These are phyloP conservation scores for Cantharis lateralis DNA, from an alignment of 2,888 invertebrate species.

Conservation along the genomic window DNA sequence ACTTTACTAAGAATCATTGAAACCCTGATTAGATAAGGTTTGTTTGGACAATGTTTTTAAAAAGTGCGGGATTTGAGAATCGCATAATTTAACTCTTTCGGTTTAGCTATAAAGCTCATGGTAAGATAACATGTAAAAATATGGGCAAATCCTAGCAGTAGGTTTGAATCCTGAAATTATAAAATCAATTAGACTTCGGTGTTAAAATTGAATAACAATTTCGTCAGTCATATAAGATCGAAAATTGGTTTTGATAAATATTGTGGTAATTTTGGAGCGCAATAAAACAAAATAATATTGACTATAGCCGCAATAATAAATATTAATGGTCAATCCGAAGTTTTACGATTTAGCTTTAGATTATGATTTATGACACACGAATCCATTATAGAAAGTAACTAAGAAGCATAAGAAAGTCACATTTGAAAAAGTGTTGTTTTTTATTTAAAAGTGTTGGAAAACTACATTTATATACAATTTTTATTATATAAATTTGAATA, in stretches of 20 bases:
- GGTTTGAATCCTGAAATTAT: not conserved
- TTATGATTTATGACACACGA: not conserved
- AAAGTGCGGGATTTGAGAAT: too few species aligned
- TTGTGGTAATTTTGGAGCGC: not conserved
- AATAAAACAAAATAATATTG: not conserved
- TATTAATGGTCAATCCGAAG: conserved; percentile 1
- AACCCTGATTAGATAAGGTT: too few species aligned
- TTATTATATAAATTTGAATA: not conserved
- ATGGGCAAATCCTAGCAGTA: not conserved
- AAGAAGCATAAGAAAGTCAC: not conserved
- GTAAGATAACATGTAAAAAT: not conserved
- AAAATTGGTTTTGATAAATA: not conserved
- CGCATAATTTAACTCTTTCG: too few species aligned
- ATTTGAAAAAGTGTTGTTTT: not conserved
- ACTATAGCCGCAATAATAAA: conserved; percentile 1
- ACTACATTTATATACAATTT: not conserved
- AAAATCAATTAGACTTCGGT: not conserved
- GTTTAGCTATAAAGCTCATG: too few species aligned
- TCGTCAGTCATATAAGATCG: not conserved
- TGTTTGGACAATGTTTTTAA: too few species aligned
- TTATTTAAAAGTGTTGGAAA: not conserved
- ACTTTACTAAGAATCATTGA: too few species aligned
- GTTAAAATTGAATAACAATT: not conserved
- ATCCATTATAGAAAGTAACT: conserved; percentile 1
- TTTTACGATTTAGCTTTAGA: not conserved